Percentiles rank a stretch among this genome's conserved stretches.
Conservation (phyloP, 2,888 invertebrate genomes). For the Megalurothrips usitatus region DNA sequence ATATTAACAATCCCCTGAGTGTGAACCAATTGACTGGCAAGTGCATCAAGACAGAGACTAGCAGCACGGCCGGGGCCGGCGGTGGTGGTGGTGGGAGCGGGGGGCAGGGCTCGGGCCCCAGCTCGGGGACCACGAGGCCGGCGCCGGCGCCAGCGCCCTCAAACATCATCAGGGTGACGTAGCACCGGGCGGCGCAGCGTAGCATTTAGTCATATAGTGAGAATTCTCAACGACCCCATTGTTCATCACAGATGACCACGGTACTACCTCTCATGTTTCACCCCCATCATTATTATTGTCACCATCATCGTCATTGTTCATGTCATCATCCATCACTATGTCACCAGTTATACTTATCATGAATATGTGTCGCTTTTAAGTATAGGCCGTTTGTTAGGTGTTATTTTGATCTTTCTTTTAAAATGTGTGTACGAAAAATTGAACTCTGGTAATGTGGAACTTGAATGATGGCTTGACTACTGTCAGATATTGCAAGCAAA, state of each 20-base stretch:
- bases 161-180: conserved; percentile 49
- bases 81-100: conserved; percentile 30
- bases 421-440: not conserved
- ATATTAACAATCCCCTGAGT: conserved; percentile 87
- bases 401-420: conserved; percentile 7
- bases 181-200: conserved; percentile 45
- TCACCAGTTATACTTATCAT: not conserved
- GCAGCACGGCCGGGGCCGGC: not conserved
- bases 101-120: conserved; percentile 37
- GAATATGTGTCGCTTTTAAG: not conserved
- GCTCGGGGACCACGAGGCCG: conserved; percentile 29
- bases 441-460: not conserved
- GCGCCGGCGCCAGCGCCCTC: conserved; percentile 45
- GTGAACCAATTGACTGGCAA: conserved; percentile 85
- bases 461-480: conserved; percentile 15
- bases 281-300: not conserved
- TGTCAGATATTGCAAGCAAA: not conserved
- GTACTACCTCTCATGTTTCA: conserved; percentile 24
- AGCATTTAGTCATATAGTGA: conserved; percentile 25
- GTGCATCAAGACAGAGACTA: conserved; percentile 47
- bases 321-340: not conserved
- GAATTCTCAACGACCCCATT: conserved; percentile 14
- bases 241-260: conserved; percentile 19
- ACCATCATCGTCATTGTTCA: not conserved
- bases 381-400: not conserved